Base-by-base conservation (phyloP, 2,797 vertebrate species). In the Myotis daubentonii region DNA sequence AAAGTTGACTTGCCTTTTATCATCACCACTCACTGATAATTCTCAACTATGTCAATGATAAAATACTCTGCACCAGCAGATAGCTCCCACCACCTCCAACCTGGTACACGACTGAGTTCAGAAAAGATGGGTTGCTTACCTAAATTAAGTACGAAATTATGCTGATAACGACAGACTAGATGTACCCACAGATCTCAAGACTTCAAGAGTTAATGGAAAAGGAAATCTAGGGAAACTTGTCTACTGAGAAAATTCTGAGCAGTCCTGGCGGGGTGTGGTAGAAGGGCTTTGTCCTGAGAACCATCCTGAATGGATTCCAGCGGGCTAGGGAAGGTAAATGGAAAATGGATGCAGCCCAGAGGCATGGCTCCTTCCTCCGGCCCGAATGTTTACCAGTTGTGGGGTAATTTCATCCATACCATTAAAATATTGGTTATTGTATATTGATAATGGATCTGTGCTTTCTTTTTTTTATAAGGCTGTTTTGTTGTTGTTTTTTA, bases 141-240 rank as follows among this genome's bases (percentile, higher is more conserved):
- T 72, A 68, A 81, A 84, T 8, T 36, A 41, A 47, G 49, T 53
- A 62, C 70, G 33, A 65, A 82, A 81, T 44, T 90, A 76, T 30
- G 0, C 15, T 53, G 12, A 55, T 57, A 19, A 82, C 16, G 28
- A 53, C 16, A 65, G 72, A 70, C 10, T 49, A 57, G 87, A 47
- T 53, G 8, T 23, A 74, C 16, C 13, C 38, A 92, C 57, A n/a
- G 8, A 72, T 15, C 28, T 28, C 20, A 88, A 51, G n/a, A 66
- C 36, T 89, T 78, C 22, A 65, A 57, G 17, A 20, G 4, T 20
- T 15, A 11, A 76, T 78, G 15, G 62, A 66, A 88, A 88, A 22
- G 20, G 23, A 91, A 78, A 81, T 36, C 3, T 17, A 71, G 57
- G 11, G 38, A 41, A 87, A 83, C 6, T 25, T 82, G 66, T 60